These are phyloP conservation scores for Onthophagus sagittarius DNA, from an alignment of 2,888 invertebrate species.

Conservation along the genomic window DNA sequence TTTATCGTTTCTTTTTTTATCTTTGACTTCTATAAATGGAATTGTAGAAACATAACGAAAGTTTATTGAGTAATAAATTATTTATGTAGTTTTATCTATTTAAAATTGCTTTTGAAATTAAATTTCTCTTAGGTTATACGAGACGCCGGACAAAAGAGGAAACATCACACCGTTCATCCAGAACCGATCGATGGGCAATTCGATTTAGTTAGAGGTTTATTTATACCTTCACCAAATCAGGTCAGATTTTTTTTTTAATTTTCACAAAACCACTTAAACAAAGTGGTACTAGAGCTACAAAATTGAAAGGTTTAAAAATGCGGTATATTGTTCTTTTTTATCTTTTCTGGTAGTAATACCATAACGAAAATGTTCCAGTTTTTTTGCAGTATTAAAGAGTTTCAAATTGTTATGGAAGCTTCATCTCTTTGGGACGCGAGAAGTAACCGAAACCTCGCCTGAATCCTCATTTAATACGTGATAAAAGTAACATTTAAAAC, in stretches of 20 bases:
- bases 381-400: too few relatives aligned
- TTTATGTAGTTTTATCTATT: not conserved
- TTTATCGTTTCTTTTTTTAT: not conserved
- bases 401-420: too few relatives aligned
- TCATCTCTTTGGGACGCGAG: too few relatives aligned
- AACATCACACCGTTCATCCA: constrained; percentile 69
- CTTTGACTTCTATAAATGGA: not conserved
- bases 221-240: constrained; percentile 57
- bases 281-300: too few relatives aligned
- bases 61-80: not conserved
- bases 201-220: constrained; percentile 64
- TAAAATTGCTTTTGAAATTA: not conserved
- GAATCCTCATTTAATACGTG: too few relatives aligned
- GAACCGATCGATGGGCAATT: constrained; percentile 74
- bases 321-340: too few relatives aligned
- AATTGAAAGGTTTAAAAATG: too few relatives aligned
- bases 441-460: too few relatives aligned
- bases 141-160: constrained; percentile 66
- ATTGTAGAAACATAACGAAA: not conserved
- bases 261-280: too few relatives aligned
- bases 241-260: constrained; percentile 35
- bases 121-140: constrained; percentile 56
- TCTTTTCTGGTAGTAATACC: too few relatives aligned
- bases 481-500: too few relatives aligned
- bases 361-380: too few relatives aligned